Evolutionary conservation across 2,797 vertebrate species (phyloP), one percentile per base, ranked within the genome.

Genomic region (Limnodromus scolopaceus): DNA sequence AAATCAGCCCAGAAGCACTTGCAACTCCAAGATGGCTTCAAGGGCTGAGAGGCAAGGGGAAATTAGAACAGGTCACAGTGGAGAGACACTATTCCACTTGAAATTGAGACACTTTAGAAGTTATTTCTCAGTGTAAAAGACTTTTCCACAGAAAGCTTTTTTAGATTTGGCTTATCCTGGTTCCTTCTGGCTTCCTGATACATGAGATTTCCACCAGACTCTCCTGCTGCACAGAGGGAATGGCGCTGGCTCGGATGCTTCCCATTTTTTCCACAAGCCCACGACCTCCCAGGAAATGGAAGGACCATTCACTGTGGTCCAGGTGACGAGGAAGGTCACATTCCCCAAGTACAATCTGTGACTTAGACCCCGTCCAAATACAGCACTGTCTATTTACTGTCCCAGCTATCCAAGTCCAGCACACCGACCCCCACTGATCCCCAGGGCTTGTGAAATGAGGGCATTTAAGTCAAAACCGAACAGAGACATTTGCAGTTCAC

Each of bases 191-290:
- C 74, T 34, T 43, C 48, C 54, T 4, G 23, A 32, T 9, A 8
- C 1, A 38, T 0, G 4, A n/a, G 46, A 38, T 22, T 65, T 10
- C 34, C 13, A 5, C 36, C 32, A 17, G n/a, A 12, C 23, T 32
- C 6, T 16, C 48, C 41, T 39, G 36, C 38, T 22, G 32, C 69
- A 57, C 74, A 5, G 17, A 30, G 48, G 2, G 9, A 30, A 13
- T 1, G 43, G 16, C 14, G 57, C 30, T 28, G 25, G 24, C 55
- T 63, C 41, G 45, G 30, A 23, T 8, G 12, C 32, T 69, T 51
- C 57, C 51, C 13, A 3, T 23, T 19, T 68, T 34, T 46, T 36
- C 10, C 46, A 28, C 11, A 39, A 45, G 41, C 28, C 58, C 53
- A 11, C 8, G 6, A 45, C 6, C 34, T 66, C 61, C 23, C 11